Base-by-base conservation (phyloP, 2,797 vertebrate genomes). In the Epinephelus awoara region DNA sequence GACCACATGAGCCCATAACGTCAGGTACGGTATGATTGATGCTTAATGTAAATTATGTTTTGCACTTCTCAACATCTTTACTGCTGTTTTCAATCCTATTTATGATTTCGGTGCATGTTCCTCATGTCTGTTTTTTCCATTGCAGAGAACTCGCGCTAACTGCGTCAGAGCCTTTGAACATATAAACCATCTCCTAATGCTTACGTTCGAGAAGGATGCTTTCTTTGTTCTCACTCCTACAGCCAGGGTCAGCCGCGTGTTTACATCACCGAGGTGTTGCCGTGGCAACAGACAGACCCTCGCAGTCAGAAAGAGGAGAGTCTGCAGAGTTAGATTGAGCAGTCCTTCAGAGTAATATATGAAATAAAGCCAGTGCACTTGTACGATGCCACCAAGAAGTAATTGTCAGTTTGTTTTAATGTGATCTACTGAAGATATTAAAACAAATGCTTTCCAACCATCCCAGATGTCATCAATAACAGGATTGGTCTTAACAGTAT, bases 181-280 rank as follows among this genome's bases (percentile, higher is more conserved):
- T 79, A 85, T 89, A 92, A 92, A 93, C 90, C 63, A 80, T 92
- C 79, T 87, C 81, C 69, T 67, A 69, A 86, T 82, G 90, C 90
- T 92, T 86, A 85, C 75, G 77, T 82, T 85, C 1, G 21, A 79
- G 83, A 46, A 69, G 66, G 88, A 91, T 75, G 88, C 87, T 87
- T 63, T 83, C 90, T 90, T 93, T 90, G 89, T 89, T 91, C 91
- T 81, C 79, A 29, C 85, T 90, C 86, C 79, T 84, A 69, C 88
- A 61, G 66, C 69, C 85, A 25, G 74, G 79, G 88, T 82, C 90
- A 49, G 72, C 19, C 10, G 34, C 0, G 65, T 93, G 91, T 94
- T 94, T 93, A 92, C 89, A 89, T 91, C 92, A 72, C 56, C 14
- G 67, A 46, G 51, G 9, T 29, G 91, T 94, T 88, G 80, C 89